Base-by-base conservation (phyloP, 92 coral and sea anemone species). In the Actinostola sp. region DNA sequence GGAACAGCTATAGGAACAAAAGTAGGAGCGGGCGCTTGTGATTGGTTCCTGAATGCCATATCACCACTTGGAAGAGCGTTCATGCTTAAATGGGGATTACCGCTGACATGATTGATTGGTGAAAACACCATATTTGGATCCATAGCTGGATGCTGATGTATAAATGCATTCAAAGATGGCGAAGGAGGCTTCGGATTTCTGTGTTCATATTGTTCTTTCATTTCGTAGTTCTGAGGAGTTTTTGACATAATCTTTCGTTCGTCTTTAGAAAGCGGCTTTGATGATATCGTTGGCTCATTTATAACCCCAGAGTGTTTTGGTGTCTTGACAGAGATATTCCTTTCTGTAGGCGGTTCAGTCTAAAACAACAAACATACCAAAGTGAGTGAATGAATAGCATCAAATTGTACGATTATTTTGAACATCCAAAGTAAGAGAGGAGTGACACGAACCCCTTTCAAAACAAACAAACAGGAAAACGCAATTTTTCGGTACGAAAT, bases 1-100 rank as follows among this genome's bases (percentile, higher is more conserved):
- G 92, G 90, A 26, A 83, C 83, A 41, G 97, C 89, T 21, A 90
- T 85, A 0, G 97, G 97, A 8, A 90, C 82, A 71, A 84, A 87
- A 4, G 83, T 66, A 0, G 83, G 89, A 11, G 80, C 49, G 19
- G 84, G 41, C 1, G 44, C 33, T 30, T 63, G 81, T 52, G 46
- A 28, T 48, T 66, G 72, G 72, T 53, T 43, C 24, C 58, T 58
- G 53, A 79, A 46, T 76, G 39, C 36, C 36, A 57, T 57, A 30
- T 57, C 57, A 10, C 69, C 67, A 33, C 70, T 31, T 32, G 38
- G 6, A 35, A 64, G 65, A 24, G 72, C 32, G 28, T 52, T 45
- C 30, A 78, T 54, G 59, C 68, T 66, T 15, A 75, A 46, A 19
- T 74, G 76, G 24, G 82, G 56, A 35, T 79, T 34, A 32, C 84